Evolutionary conservation across 2,888 invertebrate genomes (phyloP), one percentile per base, ranked within the genome.

Genomic region (Hyposoter didymator): DNA sequence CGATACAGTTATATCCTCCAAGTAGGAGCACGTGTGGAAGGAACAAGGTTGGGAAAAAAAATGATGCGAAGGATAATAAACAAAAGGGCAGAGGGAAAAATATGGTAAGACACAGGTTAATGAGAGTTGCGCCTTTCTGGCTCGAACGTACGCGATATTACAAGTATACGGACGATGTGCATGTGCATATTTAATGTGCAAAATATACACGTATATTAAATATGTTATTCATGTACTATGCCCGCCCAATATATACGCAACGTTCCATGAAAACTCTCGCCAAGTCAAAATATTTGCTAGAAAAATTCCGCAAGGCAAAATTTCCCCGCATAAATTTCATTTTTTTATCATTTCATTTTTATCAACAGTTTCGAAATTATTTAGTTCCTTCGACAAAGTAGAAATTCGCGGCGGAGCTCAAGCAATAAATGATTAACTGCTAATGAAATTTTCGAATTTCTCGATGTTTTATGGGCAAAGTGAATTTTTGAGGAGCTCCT

Each of bases 71-170:
- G 2, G 4, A 32, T 35, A n/a, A 43, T 49, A 8, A 32, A 35
- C 47, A 49, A 79, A 82, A 85, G 80, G 80, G 66, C 72, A 67
- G 49, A 84, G 45, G 14, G 47, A 32, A 75, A 52, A 45, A 45
- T n/a, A 43, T 49, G 19, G 10, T 0, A 32, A 59, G 32, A 32
- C 28, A 12, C 17, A 22, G 19, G 14, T 22, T 67, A 74, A 69
- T 55, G 76, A 47, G 49, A 70, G 28, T 49, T 67, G 70, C 45
- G 78, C 22, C 17, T 32, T 70, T 49, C 49, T 49, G n/a, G 0
- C 1, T 70, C 8, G 6, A n/a, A 28, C 7, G 0, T 47, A 17
- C 45, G 35, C 45, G 35, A 49, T 49, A 22, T 47, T 7, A 43
- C 19, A 22, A 35, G 35, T 14, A 5, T 12, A 3, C 17, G 32